phyloP scores from a whole-genome alignment of 1,140 invertebrate genomes.

The Aphaenogaster ashmeadi region DNA sequence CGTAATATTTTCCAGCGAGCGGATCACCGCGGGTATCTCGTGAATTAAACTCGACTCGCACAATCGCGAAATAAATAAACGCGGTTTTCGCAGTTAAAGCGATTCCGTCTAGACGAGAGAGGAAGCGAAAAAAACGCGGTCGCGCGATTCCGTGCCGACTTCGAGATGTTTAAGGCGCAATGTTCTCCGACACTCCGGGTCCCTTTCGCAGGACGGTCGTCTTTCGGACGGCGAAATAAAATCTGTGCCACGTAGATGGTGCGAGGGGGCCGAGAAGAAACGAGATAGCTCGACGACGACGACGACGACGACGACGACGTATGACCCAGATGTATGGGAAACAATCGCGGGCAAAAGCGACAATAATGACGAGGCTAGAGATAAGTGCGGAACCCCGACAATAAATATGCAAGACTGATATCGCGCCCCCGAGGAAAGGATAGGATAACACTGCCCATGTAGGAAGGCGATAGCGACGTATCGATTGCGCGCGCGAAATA shows the following conservation, averaged over 20 bases:
- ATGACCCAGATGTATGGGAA: conserved; percentile 64
- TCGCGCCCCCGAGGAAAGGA: conserved; percentile 1
- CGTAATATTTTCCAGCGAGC: conserved; percentile 19
- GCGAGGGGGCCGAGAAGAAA: not conserved
- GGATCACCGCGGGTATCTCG: not conserved
- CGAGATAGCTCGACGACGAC: conserved; percentile 36
- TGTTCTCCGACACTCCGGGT: conserved; percentile 17
- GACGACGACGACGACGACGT: not conserved
- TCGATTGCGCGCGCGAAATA: conserved; percentile 48
- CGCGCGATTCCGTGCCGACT: conserved; percentile 30
- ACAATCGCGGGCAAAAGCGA: conserved; percentile 59
- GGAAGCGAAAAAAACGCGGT: not conserved
- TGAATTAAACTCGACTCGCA: conserved; percentile 11
- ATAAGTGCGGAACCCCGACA: conserved; percentile 71
- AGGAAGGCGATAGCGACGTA: conserved; percentile 35
- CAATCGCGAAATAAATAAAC: conserved; percentile 11
- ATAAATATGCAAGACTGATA: conserved; percentile 75
- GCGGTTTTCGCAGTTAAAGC: not conserved
- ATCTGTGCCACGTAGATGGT: conserved; percentile 34
- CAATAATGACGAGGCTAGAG: conserved; percentile 69
- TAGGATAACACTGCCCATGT: conserved; percentile 55
- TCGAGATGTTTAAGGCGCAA: not conserved
- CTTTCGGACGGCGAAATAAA: conserved; percentile 28
- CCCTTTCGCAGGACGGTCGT: conserved; percentile 52
- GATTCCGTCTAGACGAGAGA: not conserved